A percentile compares a stretch with the other conserved stretches of the same genome.
Evolutionary conservation across 1,140 invertebrate species (phyloP).

Genomic region (Hyphantria cunea): DNA sequence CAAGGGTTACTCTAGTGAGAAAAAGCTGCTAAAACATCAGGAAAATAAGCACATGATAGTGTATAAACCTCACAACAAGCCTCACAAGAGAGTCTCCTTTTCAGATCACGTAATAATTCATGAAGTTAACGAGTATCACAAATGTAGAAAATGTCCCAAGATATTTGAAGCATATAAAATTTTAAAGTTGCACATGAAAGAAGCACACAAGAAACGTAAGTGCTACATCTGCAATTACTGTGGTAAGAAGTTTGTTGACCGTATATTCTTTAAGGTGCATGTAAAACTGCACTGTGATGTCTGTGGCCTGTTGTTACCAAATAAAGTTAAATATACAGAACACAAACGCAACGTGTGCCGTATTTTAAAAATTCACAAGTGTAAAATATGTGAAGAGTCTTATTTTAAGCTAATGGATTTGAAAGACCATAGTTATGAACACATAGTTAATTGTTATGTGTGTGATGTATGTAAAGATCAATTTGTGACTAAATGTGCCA

Average conservation of each 20-base stretch:
- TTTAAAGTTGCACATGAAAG: constrained; percentile 61
- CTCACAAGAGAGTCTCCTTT: constrained; percentile 64
- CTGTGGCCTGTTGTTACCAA: constrained; percentile 49
- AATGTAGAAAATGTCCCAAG: constrained; percentile 64
- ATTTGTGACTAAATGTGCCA: constrained; percentile 54
- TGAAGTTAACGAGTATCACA: constrained; percentile 62
- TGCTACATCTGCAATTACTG: constrained; percentile 72
- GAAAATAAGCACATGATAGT: constrained; percentile 64
- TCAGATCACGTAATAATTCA: constrained; percentile 64
- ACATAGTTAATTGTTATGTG: constrained; percentile 47
- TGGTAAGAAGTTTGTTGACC: constrained; percentile 60
- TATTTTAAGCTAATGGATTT: constrained; percentile 62
- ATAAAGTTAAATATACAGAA: constrained; percentile 45
- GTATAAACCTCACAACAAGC: constrained; percentile 40
- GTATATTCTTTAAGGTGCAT: constrained; percentile 70
- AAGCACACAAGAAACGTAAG: constrained; percentile 64
- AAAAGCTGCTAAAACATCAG: constrained; percentile 56
- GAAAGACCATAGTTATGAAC: constrained; percentile 67
- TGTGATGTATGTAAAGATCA: constrained; percentile 72
- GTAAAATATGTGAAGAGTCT: constrained; percentile 49
- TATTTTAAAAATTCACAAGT: constrained; percentile 52
- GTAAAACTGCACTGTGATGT: constrained; percentile 66
- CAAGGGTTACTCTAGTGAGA: constrained; percentile 53
- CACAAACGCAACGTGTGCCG: constrained; percentile 53
- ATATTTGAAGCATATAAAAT: constrained; percentile 59